phyloP scores from a whole-genome alignment of 2,113 vertebrate species.

The Nannobrachium achirus region DNA sequence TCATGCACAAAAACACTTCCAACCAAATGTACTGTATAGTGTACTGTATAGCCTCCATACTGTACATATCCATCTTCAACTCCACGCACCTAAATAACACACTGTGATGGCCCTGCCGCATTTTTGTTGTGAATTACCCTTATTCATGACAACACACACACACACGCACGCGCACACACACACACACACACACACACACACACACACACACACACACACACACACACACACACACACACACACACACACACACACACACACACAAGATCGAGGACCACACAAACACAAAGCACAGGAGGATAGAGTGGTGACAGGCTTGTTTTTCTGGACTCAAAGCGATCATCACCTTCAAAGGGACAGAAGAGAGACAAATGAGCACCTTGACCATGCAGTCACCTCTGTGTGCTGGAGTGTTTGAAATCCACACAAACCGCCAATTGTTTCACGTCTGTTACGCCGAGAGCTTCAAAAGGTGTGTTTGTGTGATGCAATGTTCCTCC shows the following conservation, averaged over 20 bases:
- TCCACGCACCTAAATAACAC: too few relatives aligned
- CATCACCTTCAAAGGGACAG: conserved; percentile 63
- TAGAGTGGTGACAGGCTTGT: conserved; percentile 28
- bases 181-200: conserved; percentile 5
- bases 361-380: conserved; percentile 61
- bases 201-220: conserved; percentile 9
- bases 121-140: too few relatives aligned
- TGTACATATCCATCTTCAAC: too few relatives aligned
- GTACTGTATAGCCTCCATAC: too few relatives aligned
- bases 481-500: background rate
- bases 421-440: conserved; percentile 16
- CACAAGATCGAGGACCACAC: conserved; percentile 6
- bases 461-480: background rate
- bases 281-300: conserved; percentile 9
- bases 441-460: conserved; percentile 4
- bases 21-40: too few relatives aligned
- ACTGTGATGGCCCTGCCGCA: too few relatives aligned
- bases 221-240: conserved; percentile 9
- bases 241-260: conserved; percentile 23
- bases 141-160: too few relatives aligned
- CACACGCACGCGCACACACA: background rate
- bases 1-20: background rate
- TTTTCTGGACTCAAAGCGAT: conserved; percentile 53
- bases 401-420: conserved; percentile 58
- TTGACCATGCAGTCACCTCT: conserved; percentile 43